These are phyloP conservation scores for Stigmatopora argus DNA, from an alignment of 2,113 vertebrate species.

Conservation along the genomic window DNA sequence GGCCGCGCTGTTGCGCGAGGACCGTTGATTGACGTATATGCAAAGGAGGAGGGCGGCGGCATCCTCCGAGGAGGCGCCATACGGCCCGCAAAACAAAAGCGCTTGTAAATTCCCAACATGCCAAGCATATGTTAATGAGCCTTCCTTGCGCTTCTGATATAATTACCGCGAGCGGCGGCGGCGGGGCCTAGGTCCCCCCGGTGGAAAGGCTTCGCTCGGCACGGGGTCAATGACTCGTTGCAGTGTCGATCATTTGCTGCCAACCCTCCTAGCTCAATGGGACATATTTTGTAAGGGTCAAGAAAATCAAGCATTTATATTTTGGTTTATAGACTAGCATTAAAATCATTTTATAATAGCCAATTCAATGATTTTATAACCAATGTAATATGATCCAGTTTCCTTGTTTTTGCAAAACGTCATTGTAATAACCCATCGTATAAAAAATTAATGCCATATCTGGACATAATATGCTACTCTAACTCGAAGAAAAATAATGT, in stretches of 20 bases:
- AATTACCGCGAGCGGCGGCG: conserved; percentile 56
- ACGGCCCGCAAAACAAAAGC: conserved; percentile 55
- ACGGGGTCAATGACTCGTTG: conserved; percentile 50
- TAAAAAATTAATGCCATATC: too few relatives aligned
- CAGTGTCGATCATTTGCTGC: neutral
- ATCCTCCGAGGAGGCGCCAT: conserved; percentile 58
- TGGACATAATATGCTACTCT: too few relatives aligned
- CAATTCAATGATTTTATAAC: too few relatives aligned
- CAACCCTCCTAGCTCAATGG: too few relatives aligned
- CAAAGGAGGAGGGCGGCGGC: conserved; percentile 50
- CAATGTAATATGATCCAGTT: too few relatives aligned
- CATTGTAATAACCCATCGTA: too few relatives aligned
- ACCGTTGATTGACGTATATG: conserved; percentile 63
- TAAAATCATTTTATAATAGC: too few relatives aligned
- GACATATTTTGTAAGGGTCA: too few relatives aligned
- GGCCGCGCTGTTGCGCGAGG: neutral
- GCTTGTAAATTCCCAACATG: conserved; percentile 66
- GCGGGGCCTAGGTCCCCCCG: conserved; percentile 41
- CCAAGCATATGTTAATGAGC: conserved; percentile 71
- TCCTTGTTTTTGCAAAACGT: too few relatives aligned
- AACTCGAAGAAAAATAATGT: too few relatives aligned
- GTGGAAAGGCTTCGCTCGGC: conserved; percentile 56
- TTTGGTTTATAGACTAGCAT: too few relatives aligned
- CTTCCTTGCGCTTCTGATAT: conserved; percentile 63
- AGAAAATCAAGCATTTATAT: too few relatives aligned